A percentile compares a stretch with the other conserved stretches of the same genome.
These are phyloP conservation scores for Thunnus maccoyii DNA, from an alignment of 2,113 vertebrate genomes.

Conservation along the genomic window DNA sequence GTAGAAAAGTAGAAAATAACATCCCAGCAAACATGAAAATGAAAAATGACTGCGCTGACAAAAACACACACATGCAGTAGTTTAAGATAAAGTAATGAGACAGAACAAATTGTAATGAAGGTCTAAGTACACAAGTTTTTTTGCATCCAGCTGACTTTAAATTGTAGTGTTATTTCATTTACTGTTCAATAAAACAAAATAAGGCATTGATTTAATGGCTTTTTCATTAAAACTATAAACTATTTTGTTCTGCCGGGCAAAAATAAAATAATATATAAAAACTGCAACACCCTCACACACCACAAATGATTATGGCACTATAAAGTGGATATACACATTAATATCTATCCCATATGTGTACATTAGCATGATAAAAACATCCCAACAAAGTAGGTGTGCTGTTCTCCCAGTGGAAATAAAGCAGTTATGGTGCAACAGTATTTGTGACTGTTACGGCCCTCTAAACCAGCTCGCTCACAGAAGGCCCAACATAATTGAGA, in stretches of 20 bases:
- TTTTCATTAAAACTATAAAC: slow-evolving; percentile 39
- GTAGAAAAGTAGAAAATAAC: slow-evolving; percentile 46
- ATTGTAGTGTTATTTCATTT: neutral
- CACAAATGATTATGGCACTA: neutral
- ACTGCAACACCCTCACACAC: neutral
- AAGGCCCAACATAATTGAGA: too few species aligned
- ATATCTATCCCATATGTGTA: neutral
- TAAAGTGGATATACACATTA: neutral
- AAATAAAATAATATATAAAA: neutral
- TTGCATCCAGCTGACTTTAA: slow-evolving; percentile 1
- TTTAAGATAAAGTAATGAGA: slow-evolving; percentile 21
- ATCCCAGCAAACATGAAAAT: slow-evolving; percentile 41
- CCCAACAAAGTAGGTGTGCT: neutral
- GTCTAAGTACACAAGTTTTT: neutral
- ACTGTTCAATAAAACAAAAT: neutral
- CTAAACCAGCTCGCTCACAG: too few species aligned
- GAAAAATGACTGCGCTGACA: slow-evolving; percentile 41
- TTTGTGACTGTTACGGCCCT: too few species aligned
- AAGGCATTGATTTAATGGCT: neutral
- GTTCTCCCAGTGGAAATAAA: neutral
- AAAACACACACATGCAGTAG: slow-evolving; percentile 27
- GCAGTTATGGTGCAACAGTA: too few species aligned
- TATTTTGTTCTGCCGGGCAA: neutral
- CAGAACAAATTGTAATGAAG: neutral
- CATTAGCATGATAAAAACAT: neutral